These are phyloP conservation scores for Halcyon chelicuti DNA, from an alignment of 2,797 vertebrate species.

Conservation along the genomic window DNA sequence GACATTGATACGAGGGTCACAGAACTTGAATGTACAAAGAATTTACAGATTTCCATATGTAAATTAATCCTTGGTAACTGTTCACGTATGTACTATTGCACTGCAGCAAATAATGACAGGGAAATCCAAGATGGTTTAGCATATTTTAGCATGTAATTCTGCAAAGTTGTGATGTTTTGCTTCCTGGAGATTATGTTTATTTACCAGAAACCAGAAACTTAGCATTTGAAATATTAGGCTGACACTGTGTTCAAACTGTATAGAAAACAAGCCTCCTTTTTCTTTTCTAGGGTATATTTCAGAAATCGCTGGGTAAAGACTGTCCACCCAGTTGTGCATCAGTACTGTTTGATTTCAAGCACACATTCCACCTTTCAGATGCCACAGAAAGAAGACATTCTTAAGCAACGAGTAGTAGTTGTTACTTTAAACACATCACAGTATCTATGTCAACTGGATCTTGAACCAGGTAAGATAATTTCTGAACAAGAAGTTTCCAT, in stretches of 20 bases:
- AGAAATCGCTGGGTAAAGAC: conserved; percentile 99
- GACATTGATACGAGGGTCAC: background rate
- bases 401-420: conserved; percentile 94
- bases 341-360: conserved; percentile 98
- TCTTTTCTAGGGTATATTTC: conserved; percentile 93
- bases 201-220: background rate
- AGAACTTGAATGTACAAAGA: background rate
- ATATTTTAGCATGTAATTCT: background rate
- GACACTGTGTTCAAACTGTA: background rate
- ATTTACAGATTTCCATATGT: background rate
- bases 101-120: background rate
- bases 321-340: conserved; percentile 96
- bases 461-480: conserved; percentile 89
- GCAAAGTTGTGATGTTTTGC: background rate
- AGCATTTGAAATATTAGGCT: background rate
- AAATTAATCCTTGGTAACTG: background rate
- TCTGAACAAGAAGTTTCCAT: background rate
- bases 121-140: background rate
- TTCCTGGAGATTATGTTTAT: background rate
- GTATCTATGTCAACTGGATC: conserved; percentile 97
- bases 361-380: conserved; percentile 97
- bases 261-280: conserved; percentile 38
- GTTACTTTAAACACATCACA: conserved; percentile 98
- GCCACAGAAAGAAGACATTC: conserved; percentile 95
- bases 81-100: background rate